Evolutionary conservation across 2,888 invertebrate genomes (phyloP), one percentile per base, ranked within the genome.

Genomic region (Ecliptopera silaceata): DNA sequence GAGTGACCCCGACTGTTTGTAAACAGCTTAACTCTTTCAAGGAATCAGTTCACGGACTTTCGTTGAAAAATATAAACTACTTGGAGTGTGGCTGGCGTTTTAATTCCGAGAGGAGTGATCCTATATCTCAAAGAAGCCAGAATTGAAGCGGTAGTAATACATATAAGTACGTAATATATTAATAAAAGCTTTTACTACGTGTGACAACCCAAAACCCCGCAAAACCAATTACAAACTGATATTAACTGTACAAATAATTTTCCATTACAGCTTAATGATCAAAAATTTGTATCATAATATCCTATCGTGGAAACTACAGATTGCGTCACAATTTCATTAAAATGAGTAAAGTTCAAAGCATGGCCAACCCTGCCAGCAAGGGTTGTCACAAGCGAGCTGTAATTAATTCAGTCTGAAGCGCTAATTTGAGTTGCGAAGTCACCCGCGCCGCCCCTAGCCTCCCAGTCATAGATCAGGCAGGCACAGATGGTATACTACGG

Each of bases 321-420:
- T 4, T 26, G 0, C 26, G 6, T 26, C 3, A 15, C 15, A 36
- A 36, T 36, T 36, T 36, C 15, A 36, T 36, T 36, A 36, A 15
- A 36, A 36, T 15, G 8, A 36, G 36, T 13, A 12, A 36, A 36
- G 36, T 36, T 36, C 36, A 36, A 44, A 18, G 31, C 26, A 31
- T n/a, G 17, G 31, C n/a, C 41, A 53, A 10, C 54, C 70, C 72
- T 69, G 46, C 39, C 41, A 20, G 18, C 36, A 51, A 77, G 80
- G 82, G 82, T 73, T 80, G 83, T 80, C 83, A 74, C 72, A 75
- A 78, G 78, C 82, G 82, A 71, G 77, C 76, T 71, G 78, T 82
- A 82, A 86, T 86, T 85, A 84, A 84, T 84, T 81, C 84, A 74
- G 84, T 85, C 86, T 84, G 80, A 77, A 81, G 83, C 79, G 84